phyloP scores from a whole-genome alignment of 2,888 invertebrate genomes.

The Heliconius charithonia region DNA sequence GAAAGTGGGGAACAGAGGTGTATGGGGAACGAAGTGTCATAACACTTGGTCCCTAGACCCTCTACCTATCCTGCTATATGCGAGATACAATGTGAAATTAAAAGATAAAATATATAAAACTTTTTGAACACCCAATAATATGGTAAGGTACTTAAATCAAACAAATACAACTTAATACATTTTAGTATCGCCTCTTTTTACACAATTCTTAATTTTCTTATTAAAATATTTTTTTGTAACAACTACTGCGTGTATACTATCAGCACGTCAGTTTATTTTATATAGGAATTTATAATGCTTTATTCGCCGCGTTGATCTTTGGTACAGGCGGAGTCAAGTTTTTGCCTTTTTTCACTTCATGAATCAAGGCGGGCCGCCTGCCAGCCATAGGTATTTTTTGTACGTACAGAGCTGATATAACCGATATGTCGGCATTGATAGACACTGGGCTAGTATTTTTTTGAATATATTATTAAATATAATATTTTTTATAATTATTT shows the following conservation, averaged over 20 bases:
- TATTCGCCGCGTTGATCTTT: slow-evolving; percentile 6
- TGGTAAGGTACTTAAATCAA: too few species aligned
- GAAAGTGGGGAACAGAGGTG: too few species aligned
- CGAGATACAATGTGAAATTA: too few species aligned
- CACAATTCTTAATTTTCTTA: not conserved
- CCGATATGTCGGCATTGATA: slow-evolving; percentile 35
- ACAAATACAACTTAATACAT: too few species aligned
- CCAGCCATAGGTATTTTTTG: slow-evolving; percentile 30
- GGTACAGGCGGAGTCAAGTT: slow-evolving; percentile 27
- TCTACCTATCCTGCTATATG: too few species aligned
- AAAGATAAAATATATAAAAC: too few species aligned
- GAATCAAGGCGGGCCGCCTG: slow-evolving; percentile 39
- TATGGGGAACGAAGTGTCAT: too few species aligned
- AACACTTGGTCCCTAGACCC: too few species aligned
- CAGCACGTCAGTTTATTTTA: slow-evolving; percentile 1
- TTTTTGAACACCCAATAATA: too few species aligned
- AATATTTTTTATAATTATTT: not conserved
- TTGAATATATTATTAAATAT: not conserved
- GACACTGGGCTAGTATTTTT: slow-evolving; percentile 19
- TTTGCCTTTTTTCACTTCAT: slow-evolving; percentile 33
- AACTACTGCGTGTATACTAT: not conserved
- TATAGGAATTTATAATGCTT: slow-evolving; percentile 3
- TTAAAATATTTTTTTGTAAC: not conserved
- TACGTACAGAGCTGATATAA: slow-evolving; percentile 20
- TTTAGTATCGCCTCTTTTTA: too few species aligned